Conservation (phyloP, 1,140 invertebrate species). For the Tetramorium parvispinum region DNA sequence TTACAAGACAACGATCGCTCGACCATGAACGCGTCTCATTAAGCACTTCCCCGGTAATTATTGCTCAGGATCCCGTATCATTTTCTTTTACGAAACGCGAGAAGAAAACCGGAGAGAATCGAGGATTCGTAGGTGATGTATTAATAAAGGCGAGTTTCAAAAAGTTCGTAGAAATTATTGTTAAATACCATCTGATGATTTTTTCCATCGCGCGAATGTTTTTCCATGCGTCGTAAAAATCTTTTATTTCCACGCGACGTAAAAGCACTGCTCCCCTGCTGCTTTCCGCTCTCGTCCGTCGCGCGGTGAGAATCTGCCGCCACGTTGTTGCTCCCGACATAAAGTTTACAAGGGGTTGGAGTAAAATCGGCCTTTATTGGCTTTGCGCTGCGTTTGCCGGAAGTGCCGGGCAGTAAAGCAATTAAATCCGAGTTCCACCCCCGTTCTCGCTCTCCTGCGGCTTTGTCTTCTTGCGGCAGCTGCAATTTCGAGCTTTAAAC, state of each 20-base stretch:
- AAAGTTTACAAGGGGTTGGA: conserved; percentile 75
- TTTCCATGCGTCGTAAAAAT: conserved; percentile 25
- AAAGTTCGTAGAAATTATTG: conserved; percentile 3
- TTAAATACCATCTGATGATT: not conserved
- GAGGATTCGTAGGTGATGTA: not conserved
- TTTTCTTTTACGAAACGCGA: not conserved
- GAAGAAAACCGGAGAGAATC: not conserved
- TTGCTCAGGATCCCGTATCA: not conserved
- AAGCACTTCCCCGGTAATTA: conserved; percentile 45
- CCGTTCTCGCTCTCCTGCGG: not conserved
- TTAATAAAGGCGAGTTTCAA: not conserved
- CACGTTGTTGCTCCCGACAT: conserved; percentile 51
- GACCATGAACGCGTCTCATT: conserved; percentile 44
- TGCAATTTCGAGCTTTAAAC: conserved; percentile 40
- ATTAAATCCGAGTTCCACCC: conserved; percentile 67
- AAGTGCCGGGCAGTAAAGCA: conserved; percentile 77
- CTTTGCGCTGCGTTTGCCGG: conserved; percentile 60
- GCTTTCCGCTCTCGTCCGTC: not conserved
- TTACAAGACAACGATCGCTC: conserved; percentile 39
- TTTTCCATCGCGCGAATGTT: not conserved
- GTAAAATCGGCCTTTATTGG: conserved; percentile 76
- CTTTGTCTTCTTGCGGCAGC: not conserved
- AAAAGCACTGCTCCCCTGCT: not conserved
- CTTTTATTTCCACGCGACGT: not conserved
- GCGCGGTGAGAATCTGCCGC: not conserved